These are phyloP conservation scores for Zhuqinia jingwanae DNA, from an alignment of 2,888 invertebrate species.

Conservation along the genomic window DNA sequence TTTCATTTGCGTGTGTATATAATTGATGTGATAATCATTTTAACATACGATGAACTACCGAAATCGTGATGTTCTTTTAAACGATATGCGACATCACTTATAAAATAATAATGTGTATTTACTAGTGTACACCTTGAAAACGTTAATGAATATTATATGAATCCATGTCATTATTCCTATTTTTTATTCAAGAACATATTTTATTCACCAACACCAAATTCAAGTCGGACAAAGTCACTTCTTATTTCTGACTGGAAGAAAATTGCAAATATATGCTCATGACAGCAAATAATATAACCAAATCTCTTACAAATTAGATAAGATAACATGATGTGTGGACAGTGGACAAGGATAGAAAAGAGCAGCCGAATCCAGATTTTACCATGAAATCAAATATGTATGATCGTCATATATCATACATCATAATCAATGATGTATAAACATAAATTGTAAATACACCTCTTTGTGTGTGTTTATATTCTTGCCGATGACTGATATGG, in stretches of 20 bases:
- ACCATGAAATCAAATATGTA: slow-evolving; percentile 13
- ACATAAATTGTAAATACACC: not conserved
- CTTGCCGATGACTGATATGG: not conserved
- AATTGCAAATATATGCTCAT: not conserved
- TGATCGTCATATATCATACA: too few relatives aligned
- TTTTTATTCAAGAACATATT: not conserved
- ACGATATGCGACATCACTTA: too few relatives aligned
- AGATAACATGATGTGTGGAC: not conserved
- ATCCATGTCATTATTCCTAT: too few relatives aligned
- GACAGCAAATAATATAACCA: not conserved
- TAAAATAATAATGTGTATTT: too few relatives aligned
- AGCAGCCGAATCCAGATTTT: slow-evolving; percentile 31
- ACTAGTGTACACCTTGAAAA: too few relatives aligned
- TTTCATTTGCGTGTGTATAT: too few relatives aligned
- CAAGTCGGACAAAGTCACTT: not conserved
- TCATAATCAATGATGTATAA: not conserved
- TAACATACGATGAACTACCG: too few relatives aligned
- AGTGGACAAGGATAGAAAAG: not conserved
- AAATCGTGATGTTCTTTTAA: too few relatives aligned
- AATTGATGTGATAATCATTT: too few relatives aligned
- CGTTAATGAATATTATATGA: too few relatives aligned
- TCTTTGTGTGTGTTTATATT: not conserved
- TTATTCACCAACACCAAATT: not conserved
- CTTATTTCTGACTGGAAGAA: not conserved
- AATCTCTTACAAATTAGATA: slow-evolving; percentile 6